phyloP scores from a whole-genome alignment of 2,888 invertebrate genomes.

The Minunthozetes semirufus region DNA sequence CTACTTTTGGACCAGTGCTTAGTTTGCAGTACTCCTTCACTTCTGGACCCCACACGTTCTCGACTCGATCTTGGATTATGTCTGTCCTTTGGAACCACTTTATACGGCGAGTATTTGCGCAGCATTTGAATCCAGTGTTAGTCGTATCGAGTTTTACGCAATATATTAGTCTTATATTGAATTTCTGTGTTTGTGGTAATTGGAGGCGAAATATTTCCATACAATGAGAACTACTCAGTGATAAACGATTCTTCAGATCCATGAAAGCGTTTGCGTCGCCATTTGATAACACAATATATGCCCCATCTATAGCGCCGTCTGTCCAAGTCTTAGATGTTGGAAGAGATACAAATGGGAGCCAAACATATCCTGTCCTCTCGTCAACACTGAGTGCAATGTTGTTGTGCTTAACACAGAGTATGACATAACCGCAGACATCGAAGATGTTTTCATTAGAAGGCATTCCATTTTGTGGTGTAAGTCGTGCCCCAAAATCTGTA shows the following conservation, averaged over 20 bases:
- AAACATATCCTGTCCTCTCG: conserved; percentile 3
- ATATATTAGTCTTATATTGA: conserved; percentile 34
- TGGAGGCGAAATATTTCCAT: conserved; percentile 37
- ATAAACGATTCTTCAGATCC: background rate
- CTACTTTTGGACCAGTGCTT: no score
- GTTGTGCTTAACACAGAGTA: conserved; percentile 35
- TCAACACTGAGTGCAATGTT: conserved; percentile 28
- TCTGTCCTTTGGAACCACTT: conserved; percentile 29
- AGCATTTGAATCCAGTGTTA: conserved; percentile 26
- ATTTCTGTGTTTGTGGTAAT: conserved; percentile 33
- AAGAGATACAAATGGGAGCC: conserved; percentile 35
- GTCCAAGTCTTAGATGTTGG: conserved; percentile 14
- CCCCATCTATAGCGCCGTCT: conserved; percentile 15
- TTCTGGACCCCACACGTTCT: conserved; percentile 39
- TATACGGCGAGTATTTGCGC: conserved; percentile 19
- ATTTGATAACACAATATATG: background rate
- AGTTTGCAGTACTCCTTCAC: background rate
- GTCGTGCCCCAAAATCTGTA: background rate
- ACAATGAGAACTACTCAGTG: conserved; percentile 11
- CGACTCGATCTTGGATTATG: background rate
- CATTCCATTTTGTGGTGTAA: background rate
- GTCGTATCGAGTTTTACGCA: conserved; percentile 2
- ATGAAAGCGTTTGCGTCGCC: background rate
- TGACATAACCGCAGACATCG: conserved; percentile 34
- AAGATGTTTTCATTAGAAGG: background rate